Percentiles rank a stretch among this genome's conserved stretches.
Conservation (phyloP, 2,113 vertebrate species). For the Etia nguti region DNA sequence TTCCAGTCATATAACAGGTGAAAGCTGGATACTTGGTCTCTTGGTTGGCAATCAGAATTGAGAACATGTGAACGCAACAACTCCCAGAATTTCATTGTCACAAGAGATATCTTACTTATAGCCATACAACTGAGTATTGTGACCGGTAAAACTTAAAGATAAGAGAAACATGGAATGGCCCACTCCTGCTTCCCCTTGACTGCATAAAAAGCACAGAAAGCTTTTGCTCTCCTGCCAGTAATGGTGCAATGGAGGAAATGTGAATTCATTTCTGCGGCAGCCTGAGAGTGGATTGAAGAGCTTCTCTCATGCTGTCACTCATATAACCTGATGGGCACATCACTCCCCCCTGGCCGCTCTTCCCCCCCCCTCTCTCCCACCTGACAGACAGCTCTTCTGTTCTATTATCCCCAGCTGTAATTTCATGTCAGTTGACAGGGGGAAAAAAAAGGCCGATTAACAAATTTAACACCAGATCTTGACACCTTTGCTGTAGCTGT, state of each 20-base stretch:
- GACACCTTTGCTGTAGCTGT: slow-evolving; percentile 32
- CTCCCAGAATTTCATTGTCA: slow-evolving; percentile 21
- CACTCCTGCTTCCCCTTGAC: background rate
- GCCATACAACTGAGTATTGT: slow-evolving; percentile 13
- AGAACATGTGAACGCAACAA: slow-evolving; percentile 3
- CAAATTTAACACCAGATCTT: slow-evolving; percentile 39
- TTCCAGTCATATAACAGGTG: background rate
- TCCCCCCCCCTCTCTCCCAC: background rate
- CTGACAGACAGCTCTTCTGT: slow-evolving; percentile 42
- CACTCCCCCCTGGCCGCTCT: slow-evolving; percentile 1
- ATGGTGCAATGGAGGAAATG: slow-evolving; percentile 36
- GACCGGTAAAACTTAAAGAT: slow-evolving; percentile 29
- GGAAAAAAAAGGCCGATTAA: slow-evolving; percentile 38
- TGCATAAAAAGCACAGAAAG: slow-evolving; percentile 19
- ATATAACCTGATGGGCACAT: slow-evolving; percentile 30
- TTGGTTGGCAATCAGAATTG: slow-evolving; percentile 3
- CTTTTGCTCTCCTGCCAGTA: slow-evolving; percentile 8
- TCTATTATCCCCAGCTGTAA: slow-evolving; percentile 48
- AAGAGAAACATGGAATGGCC: background rate
- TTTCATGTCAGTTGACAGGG: slow-evolving; percentile 47
- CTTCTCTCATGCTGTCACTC: slow-evolving; percentile 59
- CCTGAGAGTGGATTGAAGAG: slow-evolving; percentile 45
- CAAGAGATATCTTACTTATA: slow-evolving; percentile 25
- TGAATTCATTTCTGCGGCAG: slow-evolving; percentile 44
- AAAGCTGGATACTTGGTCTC: background rate